Evolutionary conservation across 2,113 vertebrate genomes (phyloP).

Genomic region (Camarhynchus parvulus): DNA sequence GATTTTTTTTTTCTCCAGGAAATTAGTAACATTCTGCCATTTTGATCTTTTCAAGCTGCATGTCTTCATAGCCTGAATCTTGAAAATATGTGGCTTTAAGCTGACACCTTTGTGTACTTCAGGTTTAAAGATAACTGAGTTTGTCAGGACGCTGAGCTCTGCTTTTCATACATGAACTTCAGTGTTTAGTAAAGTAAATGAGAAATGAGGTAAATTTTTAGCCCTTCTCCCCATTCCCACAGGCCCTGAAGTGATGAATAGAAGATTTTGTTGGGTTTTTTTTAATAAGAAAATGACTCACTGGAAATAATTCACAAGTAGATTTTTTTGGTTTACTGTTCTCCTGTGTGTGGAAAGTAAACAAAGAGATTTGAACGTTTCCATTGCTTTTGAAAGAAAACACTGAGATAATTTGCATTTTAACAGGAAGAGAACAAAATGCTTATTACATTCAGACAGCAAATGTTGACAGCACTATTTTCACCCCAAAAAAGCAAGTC

Average conservation of each 20-base stretch:
- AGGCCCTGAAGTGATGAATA: not conserved
- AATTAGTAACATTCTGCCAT: not conserved
- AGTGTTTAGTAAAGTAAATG: not conserved
- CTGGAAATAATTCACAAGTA: constrained; percentile 36
- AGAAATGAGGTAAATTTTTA: not conserved
- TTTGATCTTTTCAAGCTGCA: not conserved
- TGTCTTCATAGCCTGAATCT: not conserved
- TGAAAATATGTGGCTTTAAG: not conserved
- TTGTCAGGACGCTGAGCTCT: not conserved
- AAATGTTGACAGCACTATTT: constrained; percentile 5
- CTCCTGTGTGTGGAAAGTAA: constrained; percentile 30
- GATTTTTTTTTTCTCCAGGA: not conserved
- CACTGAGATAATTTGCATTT: not conserved
- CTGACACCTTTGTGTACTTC: not conserved
- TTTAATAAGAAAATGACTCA: constrained; percentile 51
- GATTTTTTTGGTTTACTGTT: constrained; percentile 37
- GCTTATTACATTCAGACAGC: not conserved
- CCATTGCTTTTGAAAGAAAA: constrained; percentile 37
- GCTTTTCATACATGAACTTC: not conserved
- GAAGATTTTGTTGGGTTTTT: not conserved
- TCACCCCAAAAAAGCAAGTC: not conserved
- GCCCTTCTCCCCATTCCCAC: not conserved
- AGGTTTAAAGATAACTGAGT: not conserved
- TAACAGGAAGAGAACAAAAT: constrained; percentile 46
- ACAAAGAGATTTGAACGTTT: constrained; percentile 30